phyloP scores from a whole-genome alignment of 1,140 invertebrate species.

The Bombus sibiricus region DNA sequence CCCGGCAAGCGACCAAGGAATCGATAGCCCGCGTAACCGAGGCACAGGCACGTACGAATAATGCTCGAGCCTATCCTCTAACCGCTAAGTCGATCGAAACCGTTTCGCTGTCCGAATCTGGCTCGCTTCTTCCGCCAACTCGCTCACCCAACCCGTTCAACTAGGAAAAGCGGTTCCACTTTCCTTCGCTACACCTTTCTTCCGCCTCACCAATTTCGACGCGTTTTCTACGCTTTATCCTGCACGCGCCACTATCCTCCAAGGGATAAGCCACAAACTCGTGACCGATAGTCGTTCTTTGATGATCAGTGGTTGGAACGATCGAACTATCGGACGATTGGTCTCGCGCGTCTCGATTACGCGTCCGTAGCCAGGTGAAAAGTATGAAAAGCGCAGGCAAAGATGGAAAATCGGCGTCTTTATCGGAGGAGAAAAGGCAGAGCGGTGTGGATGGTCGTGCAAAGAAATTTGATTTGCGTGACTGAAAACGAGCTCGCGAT shows the following conservation, averaged over 20 bases:
- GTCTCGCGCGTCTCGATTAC: neutral
- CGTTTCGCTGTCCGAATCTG: slow-evolving; percentile 42
- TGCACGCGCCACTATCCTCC: too few relatives aligned
- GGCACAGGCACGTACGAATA: slow-evolving; percentile 71
- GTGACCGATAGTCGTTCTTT: too few relatives aligned
- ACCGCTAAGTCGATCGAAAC: slow-evolving; percentile 63
- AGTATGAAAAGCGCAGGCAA: neutral
- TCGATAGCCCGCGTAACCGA: slow-evolving; percentile 72
- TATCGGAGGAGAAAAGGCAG: neutral
- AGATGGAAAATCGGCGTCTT: slow-evolving; percentile 4
- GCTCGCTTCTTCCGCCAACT: neutral
- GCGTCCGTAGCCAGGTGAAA: neutral
- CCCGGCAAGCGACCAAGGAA: slow-evolving; percentile 65
- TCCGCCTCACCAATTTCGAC: too few relatives aligned
- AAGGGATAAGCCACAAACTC: too few relatives aligned
- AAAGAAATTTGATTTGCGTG: slow-evolving; percentile 29
- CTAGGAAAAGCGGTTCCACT: neutral
- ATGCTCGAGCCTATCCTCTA: slow-evolving; percentile 65
- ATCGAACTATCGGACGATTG: too few relatives aligned
- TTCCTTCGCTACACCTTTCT: neutral
- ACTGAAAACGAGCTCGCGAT: neutral
- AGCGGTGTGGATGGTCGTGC: slow-evolving; percentile 7
- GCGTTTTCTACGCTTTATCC: too few relatives aligned
- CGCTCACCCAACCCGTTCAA: neutral
- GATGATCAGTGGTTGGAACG: too few relatives aligned